Percentiles rank a stretch among this genome's conserved stretches.
These are phyloP conservation scores for Phaedon cochleariae DNA, from an alignment of 2,888 invertebrate species.

Conservation along the genomic window DNA sequence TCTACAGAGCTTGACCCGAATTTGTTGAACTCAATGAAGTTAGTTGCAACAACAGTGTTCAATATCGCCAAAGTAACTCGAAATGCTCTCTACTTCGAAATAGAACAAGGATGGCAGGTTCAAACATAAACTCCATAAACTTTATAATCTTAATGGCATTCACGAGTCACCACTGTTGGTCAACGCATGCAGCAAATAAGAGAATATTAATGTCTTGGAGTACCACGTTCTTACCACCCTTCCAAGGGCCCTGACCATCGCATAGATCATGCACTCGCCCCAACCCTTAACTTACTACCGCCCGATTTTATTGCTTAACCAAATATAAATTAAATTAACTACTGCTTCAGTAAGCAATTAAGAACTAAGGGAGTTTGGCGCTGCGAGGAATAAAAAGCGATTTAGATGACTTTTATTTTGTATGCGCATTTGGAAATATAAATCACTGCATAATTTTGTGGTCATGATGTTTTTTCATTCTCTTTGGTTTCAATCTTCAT, in stretches of 20 bases:
- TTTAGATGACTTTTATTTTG: conserved; percentile 61
- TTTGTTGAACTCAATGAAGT: too few relatives aligned
- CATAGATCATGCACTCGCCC: conserved; percentile 61
- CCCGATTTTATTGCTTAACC: conserved; percentile 62
- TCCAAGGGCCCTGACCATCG: conserved; percentile 59
- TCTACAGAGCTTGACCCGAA: too few relatives aligned
- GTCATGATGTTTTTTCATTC: conserved; percentile 40
- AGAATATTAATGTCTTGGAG: conserved; percentile 63
- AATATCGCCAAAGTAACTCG: too few relatives aligned
- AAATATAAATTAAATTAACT: conserved; percentile 64
- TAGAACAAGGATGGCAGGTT: too few relatives aligned
- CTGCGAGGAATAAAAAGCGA: conserved; percentile 59
- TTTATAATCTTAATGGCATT: too few relatives aligned
- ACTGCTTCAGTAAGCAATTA: conserved; percentile 63
- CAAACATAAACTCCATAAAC: too few relatives aligned
- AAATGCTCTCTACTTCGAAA: too few relatives aligned
- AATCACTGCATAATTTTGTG: conserved; percentile 50
- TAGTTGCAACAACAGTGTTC: too few relatives aligned
- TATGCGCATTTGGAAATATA: conserved; percentile 50
- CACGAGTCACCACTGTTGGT: too few relatives aligned
- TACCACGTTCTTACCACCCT: conserved; percentile 61
- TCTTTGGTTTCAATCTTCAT: conserved; percentile 37
- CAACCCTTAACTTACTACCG: conserved; percentile 52
- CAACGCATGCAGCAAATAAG: conserved; percentile 58
- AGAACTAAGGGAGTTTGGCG: conserved; percentile 61